Evolutionary conservation across 2,113 vertebrate species (phyloP).

Genomic region (Engystomops pustulosus): DNA sequence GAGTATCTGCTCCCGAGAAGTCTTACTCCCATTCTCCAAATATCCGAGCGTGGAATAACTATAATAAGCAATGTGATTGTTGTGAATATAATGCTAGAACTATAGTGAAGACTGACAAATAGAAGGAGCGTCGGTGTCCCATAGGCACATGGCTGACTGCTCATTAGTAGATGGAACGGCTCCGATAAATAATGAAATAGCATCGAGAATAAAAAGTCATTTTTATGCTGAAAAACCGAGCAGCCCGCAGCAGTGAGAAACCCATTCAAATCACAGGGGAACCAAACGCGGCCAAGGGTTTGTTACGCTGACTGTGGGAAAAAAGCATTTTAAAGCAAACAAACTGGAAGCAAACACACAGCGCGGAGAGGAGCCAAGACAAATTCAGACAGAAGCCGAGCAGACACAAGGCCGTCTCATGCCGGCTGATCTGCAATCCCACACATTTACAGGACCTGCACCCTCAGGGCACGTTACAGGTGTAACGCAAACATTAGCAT

Average conservation of each 20-base stretch:
- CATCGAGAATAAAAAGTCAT: neutral
- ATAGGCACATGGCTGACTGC: neutral
- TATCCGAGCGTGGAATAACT: too few relatives aligned
- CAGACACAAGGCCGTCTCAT: slow-evolving; percentile 1
- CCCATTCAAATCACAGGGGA: slow-evolving; percentile 46
- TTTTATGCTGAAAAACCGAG: neutral
- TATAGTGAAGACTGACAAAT: too few relatives aligned
- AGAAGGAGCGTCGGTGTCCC: too few relatives aligned
- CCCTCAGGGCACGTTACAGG: neutral
- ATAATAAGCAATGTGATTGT: too few relatives aligned
- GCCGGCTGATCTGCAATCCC: neutral
- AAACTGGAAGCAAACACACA: slow-evolving; percentile 42
- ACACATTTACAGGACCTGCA: neutral
- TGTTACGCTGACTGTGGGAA: slow-evolving; percentile 57
- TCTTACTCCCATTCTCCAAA: too few relatives aligned
- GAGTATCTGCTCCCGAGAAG: neutral
- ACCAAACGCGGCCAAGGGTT: slow-evolving; percentile 19
- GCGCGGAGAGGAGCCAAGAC: slow-evolving; percentile 36
- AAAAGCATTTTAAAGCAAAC: slow-evolving; percentile 44
- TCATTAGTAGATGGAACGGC: neutral
- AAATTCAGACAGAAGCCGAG: slow-evolving; percentile 39
- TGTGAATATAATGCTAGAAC: too few relatives aligned
- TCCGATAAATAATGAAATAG: neutral
- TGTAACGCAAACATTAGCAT: slow-evolving; percentile 9
- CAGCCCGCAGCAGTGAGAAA: slow-evolving; percentile 40